Evolutionary conservation across 2,113 vertebrate species (phyloP).

Genomic region (Mola mola): DNA sequence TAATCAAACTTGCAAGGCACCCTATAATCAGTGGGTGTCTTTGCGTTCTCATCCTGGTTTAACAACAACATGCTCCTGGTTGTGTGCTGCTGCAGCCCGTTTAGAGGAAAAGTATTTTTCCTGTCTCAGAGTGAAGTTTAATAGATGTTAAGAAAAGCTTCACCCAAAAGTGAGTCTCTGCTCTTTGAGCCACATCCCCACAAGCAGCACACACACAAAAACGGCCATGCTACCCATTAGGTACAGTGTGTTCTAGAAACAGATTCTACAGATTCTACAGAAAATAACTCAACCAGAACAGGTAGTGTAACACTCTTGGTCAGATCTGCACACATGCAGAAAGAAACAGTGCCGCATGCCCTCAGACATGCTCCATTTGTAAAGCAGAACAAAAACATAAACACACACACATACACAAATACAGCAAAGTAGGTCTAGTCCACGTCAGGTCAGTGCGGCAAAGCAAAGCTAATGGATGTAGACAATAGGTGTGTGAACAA

Average conservation of each 20-base stretch:
- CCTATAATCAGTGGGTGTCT: conserved; percentile 27
- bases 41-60: conserved; percentile 10
- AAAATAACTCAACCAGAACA: conserved; percentile 32
- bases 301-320: neutral
- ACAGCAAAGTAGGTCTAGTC: conserved; percentile 59
- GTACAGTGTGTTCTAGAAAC: conserved; percentile 44
- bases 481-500: conserved; percentile 60
- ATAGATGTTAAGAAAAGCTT: conserved; percentile 59
- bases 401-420: conserved; percentile 6
- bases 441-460: conserved; percentile 56
- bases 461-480: conserved; percentile 63
- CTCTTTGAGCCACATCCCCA: conserved; percentile 25
- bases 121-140: conserved; percentile 24
- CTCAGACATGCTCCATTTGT: conserved; percentile 44
- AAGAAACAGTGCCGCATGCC: conserved; percentile 38
- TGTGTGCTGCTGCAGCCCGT: neutral
- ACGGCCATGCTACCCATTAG: conserved; percentile 14
- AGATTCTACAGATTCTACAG: conserved; percentile 50
- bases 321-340: conserved; percentile 17
- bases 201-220: neutral
- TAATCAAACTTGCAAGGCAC: conserved; percentile 18
- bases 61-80: conserved; percentile 12
- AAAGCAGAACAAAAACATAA: conserved; percentile 25
- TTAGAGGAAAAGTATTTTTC: conserved; percentile 1
- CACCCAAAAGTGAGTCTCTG: conserved; percentile 28